A percentile compares a stretch with the other conserved stretches of the same genome.
Evolutionary conservation across 2,113 vertebrate genomes (phyloP).

Genomic region (Buteo buteo): DNA sequence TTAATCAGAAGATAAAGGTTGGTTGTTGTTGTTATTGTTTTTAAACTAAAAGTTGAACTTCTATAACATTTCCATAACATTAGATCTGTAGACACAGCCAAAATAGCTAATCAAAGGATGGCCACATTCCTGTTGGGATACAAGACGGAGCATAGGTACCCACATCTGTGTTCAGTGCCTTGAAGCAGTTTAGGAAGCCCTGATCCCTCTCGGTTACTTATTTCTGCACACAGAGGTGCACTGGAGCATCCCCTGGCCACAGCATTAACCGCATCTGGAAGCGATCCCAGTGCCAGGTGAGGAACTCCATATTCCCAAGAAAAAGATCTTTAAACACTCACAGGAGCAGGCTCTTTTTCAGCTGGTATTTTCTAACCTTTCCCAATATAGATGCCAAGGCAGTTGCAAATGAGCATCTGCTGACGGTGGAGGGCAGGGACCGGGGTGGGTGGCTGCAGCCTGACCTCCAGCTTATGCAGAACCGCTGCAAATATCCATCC

Average conservation of each 20-base stretch:
- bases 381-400: fast-evolving
- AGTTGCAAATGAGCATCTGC: neutral
- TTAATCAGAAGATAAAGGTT: neutral
- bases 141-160: neutral
- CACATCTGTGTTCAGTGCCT: neutral
- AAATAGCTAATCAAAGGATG: neutral
- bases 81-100: neutral
- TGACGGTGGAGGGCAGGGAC: fast-evolving
- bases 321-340: neutral
- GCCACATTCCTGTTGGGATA: neutral
- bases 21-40: neutral
- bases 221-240: neutral
- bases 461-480: fast-evolving
- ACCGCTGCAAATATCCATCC: fast-evolving
- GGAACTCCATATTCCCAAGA: neutral
- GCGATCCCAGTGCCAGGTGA: fast-evolving
- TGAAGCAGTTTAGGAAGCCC: neutral
- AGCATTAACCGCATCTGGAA: neutral
- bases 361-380: neutral
- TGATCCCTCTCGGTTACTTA: fast-evolving
- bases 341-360: neutral
- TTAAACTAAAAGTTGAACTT: neutral
- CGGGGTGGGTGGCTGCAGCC: fast-evolving
- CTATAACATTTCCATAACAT: neutral
- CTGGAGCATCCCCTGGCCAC: neutral